phyloP scores from a whole-genome alignment of 2,888 invertebrate genomes.

The Pomacea canaliculata region DNA sequence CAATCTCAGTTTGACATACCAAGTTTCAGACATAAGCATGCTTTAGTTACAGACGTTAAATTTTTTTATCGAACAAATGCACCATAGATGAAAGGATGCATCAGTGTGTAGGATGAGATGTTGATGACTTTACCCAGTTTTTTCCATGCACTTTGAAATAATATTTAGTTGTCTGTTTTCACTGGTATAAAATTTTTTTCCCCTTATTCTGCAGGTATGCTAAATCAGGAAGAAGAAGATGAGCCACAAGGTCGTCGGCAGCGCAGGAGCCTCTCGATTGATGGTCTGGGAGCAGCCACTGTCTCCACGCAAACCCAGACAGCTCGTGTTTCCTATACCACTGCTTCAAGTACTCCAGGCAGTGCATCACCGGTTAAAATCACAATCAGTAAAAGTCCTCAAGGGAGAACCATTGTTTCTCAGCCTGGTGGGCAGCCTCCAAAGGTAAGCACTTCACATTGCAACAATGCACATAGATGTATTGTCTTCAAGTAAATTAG shows the following conservation, averaged over 20 bases:
- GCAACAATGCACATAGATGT: too few relatives aligned
- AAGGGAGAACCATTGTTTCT: conserved; percentile 43
- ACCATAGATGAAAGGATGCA: too few relatives aligned
- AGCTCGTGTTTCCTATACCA: conserved; percentile 55
- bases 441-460: conserved; percentile 27
- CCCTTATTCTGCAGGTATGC: conserved; percentile 40
- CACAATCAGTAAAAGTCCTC: conserved; percentile 64
- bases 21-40: too few relatives aligned
- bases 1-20: too few relatives aligned
- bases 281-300: conserved; percentile 45
- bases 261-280: conserved; percentile 56
- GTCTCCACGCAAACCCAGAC: conserved; percentile 45
- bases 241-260: conserved; percentile 51
- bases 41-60: too few relatives aligned
- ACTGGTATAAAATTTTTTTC: too few relatives aligned
- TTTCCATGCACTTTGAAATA: too few relatives aligned
- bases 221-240: conserved; percentile 64
- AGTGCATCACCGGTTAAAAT: conserved; percentile 65
- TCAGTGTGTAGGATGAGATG: too few relatives aligned
- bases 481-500: too few relatives aligned
- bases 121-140: too few relatives aligned
- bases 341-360: conserved; percentile 47
- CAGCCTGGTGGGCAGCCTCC: conserved; percentile 40
- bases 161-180: too few relatives aligned
- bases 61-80: too few relatives aligned